A percentile compares a stretch with the other conserved stretches of the same genome.
Evolutionary conservation across 2,888 invertebrate species (phyloP).

Genomic region (Synergus itoensis): DNA sequence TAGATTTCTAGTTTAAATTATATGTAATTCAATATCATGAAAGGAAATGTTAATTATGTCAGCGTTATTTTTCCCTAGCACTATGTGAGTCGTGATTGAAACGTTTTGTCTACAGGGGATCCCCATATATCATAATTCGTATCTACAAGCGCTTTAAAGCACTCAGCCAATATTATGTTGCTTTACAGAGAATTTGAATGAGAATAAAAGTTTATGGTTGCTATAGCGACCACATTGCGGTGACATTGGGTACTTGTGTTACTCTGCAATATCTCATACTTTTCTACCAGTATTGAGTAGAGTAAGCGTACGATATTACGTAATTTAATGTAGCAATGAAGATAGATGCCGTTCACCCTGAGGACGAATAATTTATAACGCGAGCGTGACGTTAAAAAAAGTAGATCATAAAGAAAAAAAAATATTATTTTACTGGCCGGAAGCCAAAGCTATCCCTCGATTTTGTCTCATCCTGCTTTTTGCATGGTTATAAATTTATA

Average conservation of each 20-base stretch:
- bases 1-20: no score
- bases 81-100: no score
- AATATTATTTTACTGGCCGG: background rate
- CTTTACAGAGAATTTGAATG: slow-evolving; percentile 61
- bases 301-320: background rate
- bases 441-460: background rate
- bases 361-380: slow-evolving; percentile 1
- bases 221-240: slow-evolving; percentile 38
- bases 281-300: background rate
- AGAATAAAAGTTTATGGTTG: slow-evolving; percentile 62
- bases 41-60: no score
- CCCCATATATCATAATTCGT: no score
- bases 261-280: background rate
- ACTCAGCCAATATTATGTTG: slow-evolving; percentile 54
- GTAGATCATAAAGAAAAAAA: background rate
- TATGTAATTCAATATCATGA: no score
- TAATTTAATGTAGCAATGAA: background rate
- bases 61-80: no score
- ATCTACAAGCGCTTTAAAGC: slow-evolving; percentile 6
- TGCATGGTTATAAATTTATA: background rate
- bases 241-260: background rate
- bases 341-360: slow-evolving; percentile 5
- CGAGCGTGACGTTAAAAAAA: background rate
- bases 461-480: background rate
- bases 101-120: no score